Evolutionary conservation across 2,797 vertebrate species (phyloP), one percentile per base, ranked within the genome.

Genomic region (Parambassis ranga): DNA sequence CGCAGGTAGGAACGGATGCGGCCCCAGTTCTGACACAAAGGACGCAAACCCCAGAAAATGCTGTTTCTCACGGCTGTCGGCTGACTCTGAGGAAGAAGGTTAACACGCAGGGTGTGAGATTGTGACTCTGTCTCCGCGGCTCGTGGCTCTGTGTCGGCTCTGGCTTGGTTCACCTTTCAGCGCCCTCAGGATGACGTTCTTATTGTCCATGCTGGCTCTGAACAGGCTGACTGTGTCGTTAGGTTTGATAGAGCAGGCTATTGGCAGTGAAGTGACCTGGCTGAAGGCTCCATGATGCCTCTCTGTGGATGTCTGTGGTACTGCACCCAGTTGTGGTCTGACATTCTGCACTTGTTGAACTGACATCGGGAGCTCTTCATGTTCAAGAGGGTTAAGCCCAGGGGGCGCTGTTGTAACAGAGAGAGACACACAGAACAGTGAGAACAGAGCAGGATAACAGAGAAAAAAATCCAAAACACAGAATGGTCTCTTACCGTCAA

Each of bases 31-130:
- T 1, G 92, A 91, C 66, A 94, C 69, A 57, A 98, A 98, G 23
- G 91, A 87, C 13, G 95, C 92, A 50, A 92, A 94, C n/a, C 89
- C 92, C 57, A 96, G 50, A 75, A 98, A 98, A 58, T 90, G 55
- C 53, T 91, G 92, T 14, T 84, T 70, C 65, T 96, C 92, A 0
- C 52, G 75, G n/a, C 71, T 61, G 53, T 68, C 83, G 3, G 87
- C 85, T 0, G 82, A 39, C 5, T 90, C 95, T 96, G 74, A 20
- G 30, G 0, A 46, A 24, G 6, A 37, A 15, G 27, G 55, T 1
- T 35, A 28, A 48, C 0, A 37, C 7, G n/a, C n/a, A n/a, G n/a
- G n/a, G n/a, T n/a, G n/a, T n/a, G n/a, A n/a, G n/a, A n/a, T n/a
- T n/a, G n/a, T n/a, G n/a, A n/a, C n/a, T n/a, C n/a, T n/a, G n/a